Evolutionary conservation across 2,888 invertebrate species (phyloP).

Genomic region (Tetramorium bicarinatum): DNA sequence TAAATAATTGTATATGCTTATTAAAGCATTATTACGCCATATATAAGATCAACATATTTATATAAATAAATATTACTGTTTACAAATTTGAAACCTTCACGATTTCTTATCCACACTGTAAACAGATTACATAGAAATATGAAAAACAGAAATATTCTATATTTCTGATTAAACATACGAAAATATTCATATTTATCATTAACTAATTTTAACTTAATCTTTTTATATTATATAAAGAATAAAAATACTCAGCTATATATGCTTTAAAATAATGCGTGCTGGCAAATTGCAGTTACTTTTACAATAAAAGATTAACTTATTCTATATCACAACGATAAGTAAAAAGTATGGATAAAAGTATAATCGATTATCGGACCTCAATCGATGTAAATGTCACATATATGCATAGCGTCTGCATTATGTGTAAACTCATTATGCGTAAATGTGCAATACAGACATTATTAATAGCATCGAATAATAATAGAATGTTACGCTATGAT

Average conservation of each 20-base stretch:
- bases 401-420: not conserved
- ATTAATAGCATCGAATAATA: not conserved
- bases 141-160: not conserved
- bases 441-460: constrained; percentile 14
- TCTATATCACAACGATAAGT: not conserved
- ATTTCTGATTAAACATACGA: not conserved
- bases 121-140: not conserved
- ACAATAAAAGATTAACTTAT: not conserved
- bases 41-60: constrained; percentile 4
- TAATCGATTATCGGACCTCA: not conserved
- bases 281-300: not conserved
- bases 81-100: not conserved
- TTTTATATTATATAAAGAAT: not conserved
- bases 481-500: not conserved
- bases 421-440: not conserved
- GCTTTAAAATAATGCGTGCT: not conserved
- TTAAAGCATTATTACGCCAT: not conserved
- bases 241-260: not conserved
- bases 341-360: not conserved
- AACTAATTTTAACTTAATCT: not conserved
- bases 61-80: constrained; percentile 10
- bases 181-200: not conserved
- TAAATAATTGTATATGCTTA: constrained; percentile 3
- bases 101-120: not conserved
- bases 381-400: constrained; percentile 8